Conservation (phyloP, 2,888 invertebrate genomes). For the Corythucha ciliata region DNA sequence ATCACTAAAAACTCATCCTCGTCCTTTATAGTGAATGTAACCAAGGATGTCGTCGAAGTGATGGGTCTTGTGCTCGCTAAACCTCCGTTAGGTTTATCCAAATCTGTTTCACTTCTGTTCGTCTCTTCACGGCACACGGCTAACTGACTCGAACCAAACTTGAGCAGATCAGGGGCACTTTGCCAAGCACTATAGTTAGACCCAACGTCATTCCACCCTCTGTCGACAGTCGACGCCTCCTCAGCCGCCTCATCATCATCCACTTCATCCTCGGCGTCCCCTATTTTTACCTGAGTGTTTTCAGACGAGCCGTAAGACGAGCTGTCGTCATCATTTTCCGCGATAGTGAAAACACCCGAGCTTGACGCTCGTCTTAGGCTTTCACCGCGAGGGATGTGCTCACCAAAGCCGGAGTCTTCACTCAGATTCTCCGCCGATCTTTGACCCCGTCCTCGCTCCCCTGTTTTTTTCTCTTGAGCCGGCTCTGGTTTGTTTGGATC, state of each 20-base stretch:
- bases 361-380: slow-evolving; percentile 20
- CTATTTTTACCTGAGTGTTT: slow-evolving; percentile 25
- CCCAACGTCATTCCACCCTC: slow-evolving; percentile 28
- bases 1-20: slow-evolving; percentile 31
- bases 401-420: slow-evolving; percentile 59
- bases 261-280: slow-evolving; percentile 31
- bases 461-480: slow-evolving; percentile 39
- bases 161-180: slow-evolving; percentile 39
- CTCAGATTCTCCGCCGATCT: slow-evolving; percentile 64
- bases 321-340: slow-evolving; percentile 26
- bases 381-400: slow-evolving; percentile 33
- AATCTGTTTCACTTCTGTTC: background rate
- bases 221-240: too few species aligned
- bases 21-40: slow-evolving; percentile 25
- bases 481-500: slow-evolving; percentile 39
- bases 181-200: slow-evolving; percentile 39
- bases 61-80: slow-evolving; percentile 2
- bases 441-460: slow-evolving; percentile 35
- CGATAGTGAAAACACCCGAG: slow-evolving; percentile 24
- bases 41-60: slow-evolving; percentile 23
- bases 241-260: too few species aligned
- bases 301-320: slow-evolving; percentile 29
- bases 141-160: slow-evolving; percentile 8
- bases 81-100: slow-evolving; percentile 5
- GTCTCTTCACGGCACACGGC: slow-evolving; percentile 28